Percentiles rank a stretch among this genome's conserved stretches.
Evolutionary conservation across 1,140 invertebrate genomes (phyloP).

Genomic region (Phenacoccus solenopsis): DNA sequence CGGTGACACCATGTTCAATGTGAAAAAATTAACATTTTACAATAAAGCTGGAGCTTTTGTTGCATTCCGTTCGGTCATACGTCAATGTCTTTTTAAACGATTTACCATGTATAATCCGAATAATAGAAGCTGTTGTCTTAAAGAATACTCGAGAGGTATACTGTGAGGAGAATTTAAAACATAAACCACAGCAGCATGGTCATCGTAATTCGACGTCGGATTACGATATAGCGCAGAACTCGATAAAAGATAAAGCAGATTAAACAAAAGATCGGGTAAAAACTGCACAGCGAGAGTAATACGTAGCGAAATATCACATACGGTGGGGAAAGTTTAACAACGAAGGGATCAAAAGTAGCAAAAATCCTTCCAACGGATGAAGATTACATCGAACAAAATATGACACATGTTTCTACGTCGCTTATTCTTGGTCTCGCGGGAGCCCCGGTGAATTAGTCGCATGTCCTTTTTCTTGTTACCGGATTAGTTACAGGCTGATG

Average conservation of each 20-base stretch:
- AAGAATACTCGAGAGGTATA: no score
- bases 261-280: not conserved
- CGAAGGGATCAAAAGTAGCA: not conserved
- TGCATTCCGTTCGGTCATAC: not conserved
- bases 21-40: not conserved
- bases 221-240: not conserved
- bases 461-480: not conserved
- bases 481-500: not conserved
- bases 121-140: no score
- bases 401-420: constrained; percentile 10
- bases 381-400: constrained; percentile 15
- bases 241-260: not conserved
- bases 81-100: not conserved
- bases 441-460: not conserved
- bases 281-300: not conserved
- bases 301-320: not conserved
- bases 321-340: not conserved
- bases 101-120: not conserved
- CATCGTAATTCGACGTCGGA: not conserved
- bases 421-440: not conserved
- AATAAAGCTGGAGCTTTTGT: not conserved
- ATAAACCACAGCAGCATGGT: no score
- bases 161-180: not conserved
- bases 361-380: not conserved
- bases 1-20: not conserved